phyloP scores from a whole-genome alignment of 2,888 invertebrate genomes.

The Tribolium freemani region DNA sequence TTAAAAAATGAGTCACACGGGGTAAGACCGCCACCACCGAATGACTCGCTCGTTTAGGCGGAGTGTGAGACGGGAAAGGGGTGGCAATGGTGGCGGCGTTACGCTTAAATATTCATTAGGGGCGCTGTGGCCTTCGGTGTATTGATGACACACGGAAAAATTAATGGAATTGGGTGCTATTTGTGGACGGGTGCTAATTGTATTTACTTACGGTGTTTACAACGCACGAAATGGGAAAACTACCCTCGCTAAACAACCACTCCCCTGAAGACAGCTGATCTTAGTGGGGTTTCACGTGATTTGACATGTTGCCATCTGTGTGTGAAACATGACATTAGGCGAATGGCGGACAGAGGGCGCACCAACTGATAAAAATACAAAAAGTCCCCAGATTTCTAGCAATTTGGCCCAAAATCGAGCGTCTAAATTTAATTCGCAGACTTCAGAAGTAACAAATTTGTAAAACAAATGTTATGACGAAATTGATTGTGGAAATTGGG shows the following conservation, averaged over 20 bases:
- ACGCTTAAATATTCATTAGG: constrained; percentile 27
- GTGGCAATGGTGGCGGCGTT: constrained; percentile 28
- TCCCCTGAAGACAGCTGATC: constrained; percentile 68
- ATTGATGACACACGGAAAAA: constrained; percentile 35
- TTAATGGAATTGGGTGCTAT: constrained; percentile 34
- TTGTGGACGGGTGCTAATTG: constrained; percentile 20
- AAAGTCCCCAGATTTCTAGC: neutral
- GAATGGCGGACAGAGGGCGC: too few species aligned
- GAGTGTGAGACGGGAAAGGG: neutral
- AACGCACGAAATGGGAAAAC: constrained; percentile 55
- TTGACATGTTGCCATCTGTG: constrained; percentile 55
- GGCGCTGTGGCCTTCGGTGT: constrained; percentile 38
- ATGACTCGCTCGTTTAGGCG: neutral
- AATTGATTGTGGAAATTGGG: too few species aligned
- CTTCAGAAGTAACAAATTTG: too few species aligned
- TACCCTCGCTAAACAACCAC: constrained; percentile 65
- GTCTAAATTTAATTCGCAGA: too few species aligned
- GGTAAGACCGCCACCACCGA: neutral
- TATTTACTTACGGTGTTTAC: constrained; percentile 49
- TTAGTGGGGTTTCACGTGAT: constrained; percentile 66
- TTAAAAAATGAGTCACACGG: neutral
- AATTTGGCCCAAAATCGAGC: too few species aligned
- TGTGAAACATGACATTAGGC: neutral
- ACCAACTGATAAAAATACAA: neutral
- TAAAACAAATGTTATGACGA: too few species aligned